Evolutionary conservation across 2,888 invertebrate genomes (phyloP), one percentile per base, ranked within the genome.

Genomic region (Himalopsyche japonica): DNA sequence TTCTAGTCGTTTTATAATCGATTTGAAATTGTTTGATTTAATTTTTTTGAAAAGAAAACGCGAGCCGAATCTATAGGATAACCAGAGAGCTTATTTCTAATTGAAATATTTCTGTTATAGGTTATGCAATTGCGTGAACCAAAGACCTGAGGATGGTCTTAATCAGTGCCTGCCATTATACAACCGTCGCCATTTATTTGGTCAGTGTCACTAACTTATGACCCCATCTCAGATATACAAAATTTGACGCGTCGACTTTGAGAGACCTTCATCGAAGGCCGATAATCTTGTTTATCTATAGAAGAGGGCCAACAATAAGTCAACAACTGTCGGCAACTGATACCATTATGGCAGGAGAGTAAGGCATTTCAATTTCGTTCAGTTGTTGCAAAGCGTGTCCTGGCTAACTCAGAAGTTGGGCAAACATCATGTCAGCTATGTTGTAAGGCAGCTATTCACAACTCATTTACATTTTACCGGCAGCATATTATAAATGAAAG

Each of bases 261-360:
- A 70, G 70, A 70, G 70, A 70, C 70, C 70, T 70, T 27, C 70
- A 70, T 70, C 70, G 70, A 70, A 8, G 20, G 27, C 70, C 70
- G 70, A 70, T 70, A 70, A 70, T 70, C 70, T 30, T 70, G 70
- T 70, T 70, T 70, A 30, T 30, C 12, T 15, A 70, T 27, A 15
- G 70, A 43, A 30, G 70, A 70, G 37, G 37, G 64, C 77, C 64
- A 84, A 79, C 64, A 78, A 80, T 82, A 86, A 86, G 84, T 86
- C 82, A 86, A 84, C 84, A 86, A 85, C 86, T 86, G 86, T 86
- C 85, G 86, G 85, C 80, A 85, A 85, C 86, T 85, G 86, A 86
- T 86, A 86, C 77, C 83, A 70, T 70, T 70, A 70, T 70, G 70
- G 30, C 70, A 57, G 80, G 34, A 77, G 64, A 49, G 79, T 43